Evolutionary conservation across 2,888 invertebrate genomes (phyloP).

Genomic region (Sepioteuthis lessoniana): DNA sequence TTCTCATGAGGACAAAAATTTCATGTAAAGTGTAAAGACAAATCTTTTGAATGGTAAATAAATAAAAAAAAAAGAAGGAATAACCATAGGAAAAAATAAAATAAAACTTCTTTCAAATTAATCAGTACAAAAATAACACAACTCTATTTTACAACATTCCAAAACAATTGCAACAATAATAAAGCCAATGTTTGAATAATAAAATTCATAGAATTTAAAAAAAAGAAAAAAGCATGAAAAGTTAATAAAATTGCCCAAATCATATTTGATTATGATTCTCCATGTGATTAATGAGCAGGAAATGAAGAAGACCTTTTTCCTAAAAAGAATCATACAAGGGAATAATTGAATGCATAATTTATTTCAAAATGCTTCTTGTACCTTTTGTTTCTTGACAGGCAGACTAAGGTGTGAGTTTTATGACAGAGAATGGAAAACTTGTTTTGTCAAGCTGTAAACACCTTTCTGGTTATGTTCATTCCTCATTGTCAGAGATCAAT

Average conservation of each 20-base stretch:
- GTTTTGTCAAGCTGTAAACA: not conserved
- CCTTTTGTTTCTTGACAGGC: not conserved
- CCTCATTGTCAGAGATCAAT: not conserved
- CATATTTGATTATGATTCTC: not conserved
- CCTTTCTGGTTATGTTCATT: not conserved
- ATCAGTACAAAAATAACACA: too few relatives aligned
- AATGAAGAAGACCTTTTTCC: not conserved
- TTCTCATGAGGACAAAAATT: too few relatives aligned
- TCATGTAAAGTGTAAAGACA: too few relatives aligned
- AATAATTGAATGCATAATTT: conserved; percentile 33
- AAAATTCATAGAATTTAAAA: not conserved
- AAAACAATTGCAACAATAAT: too few relatives aligned
- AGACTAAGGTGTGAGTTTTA: not conserved
- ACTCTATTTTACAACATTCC: too few relatives aligned
- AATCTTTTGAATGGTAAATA: too few relatives aligned
- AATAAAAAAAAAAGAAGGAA: too few relatives aligned
- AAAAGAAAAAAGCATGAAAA: not conserved
- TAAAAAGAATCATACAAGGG: not conserved
- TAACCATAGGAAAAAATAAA: too few relatives aligned
- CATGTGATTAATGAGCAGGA: not conserved
- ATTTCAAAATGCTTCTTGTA: not conserved
- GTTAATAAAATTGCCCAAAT: not conserved
- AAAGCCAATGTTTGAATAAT: not conserved
- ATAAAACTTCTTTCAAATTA: too few relatives aligned
- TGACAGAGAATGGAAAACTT: not conserved